Percentiles rank a stretch among this genome's conserved stretches.
These are phyloP conservation scores for Cotesia chilonis DNA, from an alignment of 1,140 invertebrate genomes.

Conservation along the genomic window DNA sequence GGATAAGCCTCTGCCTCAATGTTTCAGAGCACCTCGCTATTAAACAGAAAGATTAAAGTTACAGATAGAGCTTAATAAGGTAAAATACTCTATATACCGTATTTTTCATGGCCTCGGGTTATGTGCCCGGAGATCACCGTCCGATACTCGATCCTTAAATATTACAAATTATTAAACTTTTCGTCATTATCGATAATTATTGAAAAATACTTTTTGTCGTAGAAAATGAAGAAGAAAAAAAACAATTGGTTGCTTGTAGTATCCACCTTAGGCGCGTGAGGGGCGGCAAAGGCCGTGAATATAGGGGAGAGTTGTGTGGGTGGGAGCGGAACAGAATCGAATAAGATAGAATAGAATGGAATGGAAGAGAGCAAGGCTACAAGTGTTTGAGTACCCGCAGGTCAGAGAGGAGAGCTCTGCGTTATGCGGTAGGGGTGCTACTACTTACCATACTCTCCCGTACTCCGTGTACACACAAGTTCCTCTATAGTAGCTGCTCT, in stretches of 20 bases:
- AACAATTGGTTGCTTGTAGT: neutral
- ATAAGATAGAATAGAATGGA: too few relatives aligned
- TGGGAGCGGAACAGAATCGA: neutral
- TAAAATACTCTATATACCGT: constrained; percentile 6
- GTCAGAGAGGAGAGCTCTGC: constrained; percentile 12
- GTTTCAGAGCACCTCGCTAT: constrained; percentile 32
- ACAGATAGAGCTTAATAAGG: constrained; percentile 45
- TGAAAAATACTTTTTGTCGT: too few relatives aligned
- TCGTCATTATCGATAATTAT: too few relatives aligned
- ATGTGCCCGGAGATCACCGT: neutral
- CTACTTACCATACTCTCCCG: constrained; percentile 63
- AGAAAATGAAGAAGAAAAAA: constrained; percentile 4
- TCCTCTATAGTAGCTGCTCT: constrained; percentile 46
- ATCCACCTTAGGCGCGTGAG: neutral
- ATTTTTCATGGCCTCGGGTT: neutral
- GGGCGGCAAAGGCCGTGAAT: constrained; percentile 16
- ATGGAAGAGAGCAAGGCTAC: constrained; percentile 39
- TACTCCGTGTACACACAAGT: constrained; percentile 51
- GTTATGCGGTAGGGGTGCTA: constrained; percentile 56
- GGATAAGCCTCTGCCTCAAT: constrained; percentile 11
- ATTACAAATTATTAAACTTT: too few relatives aligned
- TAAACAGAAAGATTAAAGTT: constrained; percentile 42
- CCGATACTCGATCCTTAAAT: neutral
- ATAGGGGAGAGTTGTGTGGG: constrained; percentile 3
- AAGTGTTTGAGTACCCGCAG: constrained; percentile 35